These are phyloP conservation scores for Coreoperca whiteheadi DNA, from an alignment of 2,113 vertebrate genomes.

Conservation along the genomic window DNA sequence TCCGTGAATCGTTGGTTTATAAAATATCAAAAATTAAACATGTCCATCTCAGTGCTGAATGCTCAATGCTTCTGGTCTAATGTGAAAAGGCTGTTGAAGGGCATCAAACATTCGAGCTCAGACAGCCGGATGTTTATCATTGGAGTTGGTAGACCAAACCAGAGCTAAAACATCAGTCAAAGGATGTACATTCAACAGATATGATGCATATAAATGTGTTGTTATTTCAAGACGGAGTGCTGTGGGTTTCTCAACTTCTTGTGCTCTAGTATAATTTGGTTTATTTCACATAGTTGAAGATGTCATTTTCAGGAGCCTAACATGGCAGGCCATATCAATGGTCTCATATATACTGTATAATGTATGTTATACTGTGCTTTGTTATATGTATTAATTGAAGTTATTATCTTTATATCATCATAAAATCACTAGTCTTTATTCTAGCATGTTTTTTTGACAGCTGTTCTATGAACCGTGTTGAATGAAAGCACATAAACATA, in stretches of 20 bases:
- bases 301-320: background rate
- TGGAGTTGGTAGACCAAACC: background rate
- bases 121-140: conserved; percentile 6
- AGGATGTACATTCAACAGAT: background rate
- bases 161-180: background rate
- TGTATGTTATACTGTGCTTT: background rate
- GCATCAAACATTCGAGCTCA: background rate
- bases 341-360: background rate
- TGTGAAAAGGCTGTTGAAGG: background rate
- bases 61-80: background rate
- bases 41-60: background rate
- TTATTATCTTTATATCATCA: too few relatives aligned
- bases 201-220: background rate
- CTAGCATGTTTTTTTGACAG: too few relatives aligned
- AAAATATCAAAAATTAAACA: background rate
- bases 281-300: background rate
- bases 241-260: background rate
- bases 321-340: background rate
- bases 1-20: too few relatives aligned
- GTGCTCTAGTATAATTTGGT: background rate
- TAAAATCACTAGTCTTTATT: too few relatives aligned
- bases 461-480: background rate
- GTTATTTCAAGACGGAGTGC: too few relatives aligned
- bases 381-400: too few relatives aligned
- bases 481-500: background rate